Percentiles rank a stretch among this genome's conserved stretches.
These are phyloP conservation scores for Teinopalpus imperialis DNA, from an alignment of 2,888 invertebrate genomes.

Conservation along the genomic window DNA sequence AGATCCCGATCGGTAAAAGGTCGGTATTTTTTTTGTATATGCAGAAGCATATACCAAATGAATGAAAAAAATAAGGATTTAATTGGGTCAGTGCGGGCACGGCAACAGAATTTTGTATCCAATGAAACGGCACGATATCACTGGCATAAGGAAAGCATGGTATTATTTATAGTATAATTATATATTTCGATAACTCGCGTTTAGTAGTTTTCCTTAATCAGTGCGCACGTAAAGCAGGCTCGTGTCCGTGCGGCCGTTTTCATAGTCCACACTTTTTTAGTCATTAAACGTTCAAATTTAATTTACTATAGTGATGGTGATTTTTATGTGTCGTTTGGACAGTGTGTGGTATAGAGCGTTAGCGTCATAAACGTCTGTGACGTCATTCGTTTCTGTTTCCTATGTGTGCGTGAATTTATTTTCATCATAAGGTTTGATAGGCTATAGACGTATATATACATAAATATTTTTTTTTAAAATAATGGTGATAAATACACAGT, in stretches of 20 bases:
- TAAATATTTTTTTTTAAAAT: too few relatives aligned
- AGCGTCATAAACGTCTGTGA: too few relatives aligned
- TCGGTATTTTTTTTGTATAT: too few relatives aligned
- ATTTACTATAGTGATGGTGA: not conserved
- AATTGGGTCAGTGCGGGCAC: too few relatives aligned
- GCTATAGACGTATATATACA: too few relatives aligned
- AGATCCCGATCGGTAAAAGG: too few relatives aligned
- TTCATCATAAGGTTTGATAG: too few relatives aligned
- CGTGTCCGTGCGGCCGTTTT: constrained; percentile 17
- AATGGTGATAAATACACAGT: too few relatives aligned
- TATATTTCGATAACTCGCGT: constrained; percentile 15
- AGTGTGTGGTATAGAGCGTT: too few relatives aligned
- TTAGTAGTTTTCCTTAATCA: constrained; percentile 23
- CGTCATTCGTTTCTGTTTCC: not conserved
- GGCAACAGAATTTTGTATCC: too few relatives aligned
- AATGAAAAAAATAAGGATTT: too few relatives aligned
- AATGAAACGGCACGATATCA: not conserved
- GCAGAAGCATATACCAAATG: too few relatives aligned
- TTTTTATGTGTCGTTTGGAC: not conserved
- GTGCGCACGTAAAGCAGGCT: constrained; percentile 14
- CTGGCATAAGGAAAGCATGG: constrained; percentile 24
- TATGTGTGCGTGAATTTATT: not conserved
- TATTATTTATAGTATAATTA: constrained; percentile 5
- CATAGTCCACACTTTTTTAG: constrained; percentile 8
- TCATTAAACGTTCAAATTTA: not conserved